Evolutionary conservation across 2,888 invertebrate genomes (phyloP).

Genomic region (Stomorhina lunata): DNA sequence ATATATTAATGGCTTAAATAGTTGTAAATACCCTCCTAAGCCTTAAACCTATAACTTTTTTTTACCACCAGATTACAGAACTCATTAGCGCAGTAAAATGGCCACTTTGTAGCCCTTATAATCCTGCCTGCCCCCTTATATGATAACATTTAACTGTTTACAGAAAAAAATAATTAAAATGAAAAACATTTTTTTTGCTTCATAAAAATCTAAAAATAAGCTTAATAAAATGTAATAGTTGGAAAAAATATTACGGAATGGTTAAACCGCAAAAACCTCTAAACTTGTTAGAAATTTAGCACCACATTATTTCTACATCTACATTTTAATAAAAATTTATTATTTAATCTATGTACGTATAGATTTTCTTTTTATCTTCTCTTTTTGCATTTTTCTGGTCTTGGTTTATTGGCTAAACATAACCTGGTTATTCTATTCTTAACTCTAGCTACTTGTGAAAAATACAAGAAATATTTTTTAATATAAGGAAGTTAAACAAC

Average conservation of each 20-base stretch:
- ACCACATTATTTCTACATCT: constrained; percentile 56
- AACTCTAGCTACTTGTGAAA: no score
- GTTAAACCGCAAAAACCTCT: constrained; percentile 51
- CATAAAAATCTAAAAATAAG: constrained; percentile 3
- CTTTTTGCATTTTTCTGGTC: neutral
- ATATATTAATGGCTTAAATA: neutral
- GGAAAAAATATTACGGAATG: constrained; percentile 36
- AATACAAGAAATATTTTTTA: no score
- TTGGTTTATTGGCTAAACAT: no score
- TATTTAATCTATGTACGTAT: constrained; percentile 63
- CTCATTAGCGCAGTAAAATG: constrained; percentile 12
- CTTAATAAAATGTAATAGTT: neutral
- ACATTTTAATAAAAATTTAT: constrained; percentile 59
- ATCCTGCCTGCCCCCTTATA: no score
- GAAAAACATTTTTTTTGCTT: no score
- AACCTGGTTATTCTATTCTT: no score
- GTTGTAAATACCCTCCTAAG: neutral
- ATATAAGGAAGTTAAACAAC: no score
- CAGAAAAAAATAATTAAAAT: neutral
- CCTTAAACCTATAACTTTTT: neutral
- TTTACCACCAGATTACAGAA: constrained; percentile 18
- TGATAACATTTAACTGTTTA: constrained; percentile 9
- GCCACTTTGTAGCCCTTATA: neutral
- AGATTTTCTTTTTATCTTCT: neutral
- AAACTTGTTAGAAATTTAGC: constrained; percentile 60